Conservation (phyloP, 2,888 invertebrate genomes). For the Coelinius sp. region DNA sequence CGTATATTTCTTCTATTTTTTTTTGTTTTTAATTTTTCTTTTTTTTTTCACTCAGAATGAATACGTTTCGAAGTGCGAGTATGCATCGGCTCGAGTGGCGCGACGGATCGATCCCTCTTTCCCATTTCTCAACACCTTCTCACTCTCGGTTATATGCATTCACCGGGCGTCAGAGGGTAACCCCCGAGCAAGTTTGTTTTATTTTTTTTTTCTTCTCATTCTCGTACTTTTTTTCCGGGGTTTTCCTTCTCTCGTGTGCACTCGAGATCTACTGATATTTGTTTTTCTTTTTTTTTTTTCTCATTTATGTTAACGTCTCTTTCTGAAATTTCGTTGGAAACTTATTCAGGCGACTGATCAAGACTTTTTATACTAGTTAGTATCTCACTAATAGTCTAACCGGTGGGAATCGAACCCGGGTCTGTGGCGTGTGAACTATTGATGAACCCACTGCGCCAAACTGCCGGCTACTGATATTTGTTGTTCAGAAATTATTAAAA, state of each 20-base stretch:
- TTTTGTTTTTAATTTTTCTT: neutral
- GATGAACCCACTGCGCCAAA: too few species aligned
- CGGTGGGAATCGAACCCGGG: too few species aligned
- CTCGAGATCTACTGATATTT: too few species aligned
- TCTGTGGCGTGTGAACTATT: too few species aligned
- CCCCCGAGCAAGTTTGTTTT: neutral
- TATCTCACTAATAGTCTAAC: too few species aligned
- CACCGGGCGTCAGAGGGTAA: neutral
- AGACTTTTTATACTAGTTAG: too few species aligned
- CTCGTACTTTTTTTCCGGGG: too few species aligned
- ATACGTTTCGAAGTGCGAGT: slow-evolving; percentile 61
- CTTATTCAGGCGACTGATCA: too few species aligned
- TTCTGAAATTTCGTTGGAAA: too few species aligned
- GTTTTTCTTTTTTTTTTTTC: neutral
- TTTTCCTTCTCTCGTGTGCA: neutral
- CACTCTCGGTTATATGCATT: slow-evolving; percentile 9
- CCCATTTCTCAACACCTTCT: slow-evolving; percentile 27
- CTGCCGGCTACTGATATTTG: too few species aligned
- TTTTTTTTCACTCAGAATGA: neutral
- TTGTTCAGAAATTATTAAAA: neutral
- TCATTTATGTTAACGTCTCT: neutral
- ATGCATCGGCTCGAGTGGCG: slow-evolving; percentile 53
- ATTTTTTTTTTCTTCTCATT: neutral
- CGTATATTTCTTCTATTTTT: neutral
- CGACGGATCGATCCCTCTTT: slow-evolving; percentile 12